Base-by-base conservation (phyloP, 2,113 vertebrate genomes). In the Dromiciops gliroides region DNA sequence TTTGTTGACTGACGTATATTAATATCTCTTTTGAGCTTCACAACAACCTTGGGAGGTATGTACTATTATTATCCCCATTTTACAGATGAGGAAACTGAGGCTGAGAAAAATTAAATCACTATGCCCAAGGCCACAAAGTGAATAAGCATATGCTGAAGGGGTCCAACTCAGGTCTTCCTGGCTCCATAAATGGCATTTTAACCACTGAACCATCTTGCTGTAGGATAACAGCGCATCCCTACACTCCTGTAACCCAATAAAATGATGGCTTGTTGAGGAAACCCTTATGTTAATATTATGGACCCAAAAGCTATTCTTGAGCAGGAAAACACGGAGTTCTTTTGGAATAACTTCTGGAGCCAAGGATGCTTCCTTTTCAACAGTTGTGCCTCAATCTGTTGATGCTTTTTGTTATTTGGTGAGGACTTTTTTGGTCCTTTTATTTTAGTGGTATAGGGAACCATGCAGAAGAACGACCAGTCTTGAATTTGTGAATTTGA, bases 281-380 rank as follows among this genome's bases (percentile, higher is more conserved):
- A 67, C 16, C 16, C 1, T 75, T 75, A 22, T 50, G 48, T 14
- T 92, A 90, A 88, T 97, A 48, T 47, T 44, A 28, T 48, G 93
- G 92, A 92, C 47, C 90, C 92, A 28, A 26, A 56, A 0, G 60
- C 92, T 93, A 92, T 93, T 95, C 97, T 98, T 91, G 23, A 93
- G 88, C 50, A 93, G 83, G 93, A 94, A 98, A 26, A 23, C 49
- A 93, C 96, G 56, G 90, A 89, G 48, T 89, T 95, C 91, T 60
- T 96, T 94, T 28, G 93, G 93, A 92, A n/a, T 92, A 92, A 96
- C 93, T 94, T 37, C 3, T 50, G 49, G 91, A 95, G 52, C 90
- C 89, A 75, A 95, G 51, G 92, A 75, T 88, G 60, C 56, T 94
- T 94, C 95, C 94, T 89, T 23, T 0, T 3, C 88, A 92, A 94